A percentile compares a stretch with the other conserved stretches of the same genome.
phyloP scores from a whole-genome alignment of 2,113 vertebrate genomes.

The Catharus fuscescens region DNA sequence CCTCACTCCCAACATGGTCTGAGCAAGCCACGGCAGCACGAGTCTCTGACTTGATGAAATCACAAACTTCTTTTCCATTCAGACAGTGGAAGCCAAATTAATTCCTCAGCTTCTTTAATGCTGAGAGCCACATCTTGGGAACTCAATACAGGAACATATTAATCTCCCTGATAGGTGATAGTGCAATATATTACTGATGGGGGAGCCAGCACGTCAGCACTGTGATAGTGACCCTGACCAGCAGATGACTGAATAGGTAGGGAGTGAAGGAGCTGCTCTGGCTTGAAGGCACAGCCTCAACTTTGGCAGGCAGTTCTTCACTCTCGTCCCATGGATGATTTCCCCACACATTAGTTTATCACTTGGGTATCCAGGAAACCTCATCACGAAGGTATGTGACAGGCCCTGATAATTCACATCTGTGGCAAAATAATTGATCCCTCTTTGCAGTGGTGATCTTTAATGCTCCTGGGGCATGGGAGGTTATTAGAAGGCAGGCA shows the following conservation, averaged over 20 bases:
- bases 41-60: not conserved
- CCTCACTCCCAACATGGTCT: not conserved
- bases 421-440: constrained; percentile 65
- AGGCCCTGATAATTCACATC: constrained; percentile 66
- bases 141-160: constrained; percentile 20
- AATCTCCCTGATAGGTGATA: constrained; percentile 33
- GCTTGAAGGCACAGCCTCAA: constrained; percentile 23
- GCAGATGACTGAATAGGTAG: constrained; percentile 60
- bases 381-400: constrained; percentile 65
- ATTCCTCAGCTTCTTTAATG: constrained; percentile 45
- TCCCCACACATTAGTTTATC: constrained; percentile 55
- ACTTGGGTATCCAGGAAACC: constrained; percentile 43
- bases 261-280: constrained; percentile 9
- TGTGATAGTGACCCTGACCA: constrained; percentile 59
- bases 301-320: constrained; percentile 59
- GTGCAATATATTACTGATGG: constrained; percentile 51
- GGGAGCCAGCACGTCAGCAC: constrained; percentile 22
- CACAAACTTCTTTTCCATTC: constrained; percentile 7
- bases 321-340: constrained; percentile 59
- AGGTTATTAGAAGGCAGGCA: constrained; percentile 65
- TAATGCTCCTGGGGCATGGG: constrained; percentile 31
- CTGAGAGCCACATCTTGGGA: constrained; percentile 33
- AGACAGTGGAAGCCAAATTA: constrained; percentile 7
- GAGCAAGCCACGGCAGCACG: not conserved
- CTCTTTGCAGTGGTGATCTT: constrained; percentile 62